Base-by-base conservation (phyloP, 2,797 vertebrate genomes). In the Poecilia gillii region DNA sequence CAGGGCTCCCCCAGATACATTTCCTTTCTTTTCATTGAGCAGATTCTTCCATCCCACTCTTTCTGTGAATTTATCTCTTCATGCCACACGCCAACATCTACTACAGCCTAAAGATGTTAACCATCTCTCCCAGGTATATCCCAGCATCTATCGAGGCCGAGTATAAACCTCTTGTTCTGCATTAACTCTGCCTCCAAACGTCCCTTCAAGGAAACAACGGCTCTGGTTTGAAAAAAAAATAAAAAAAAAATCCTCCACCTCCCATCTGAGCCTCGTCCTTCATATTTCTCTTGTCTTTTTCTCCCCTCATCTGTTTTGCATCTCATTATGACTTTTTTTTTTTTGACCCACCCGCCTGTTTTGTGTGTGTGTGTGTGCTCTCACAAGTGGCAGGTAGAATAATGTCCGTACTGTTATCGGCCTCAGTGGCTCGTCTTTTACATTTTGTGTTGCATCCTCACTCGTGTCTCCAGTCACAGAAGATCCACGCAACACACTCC, bases 391-490 rank as follows among this genome's bases (percentile, higher is more conserved):
- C 74, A 73, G 75, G 70, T 74, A 85, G 84, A 73, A 78, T 68
- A 36, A 72, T 77, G 72, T 79, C 68, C 62, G 28, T 79, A 84
- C 75, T 77, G 81, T 81, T 88, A 84, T 49, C 74, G 81, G 59
- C 70, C 87, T 84, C 89, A 84, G 80, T 75, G 2, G 76, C 68
- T 80, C 36, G 13, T 81, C 82, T 75, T 76, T 75, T 72, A 72
- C 83, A 84, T 81, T 76, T 83, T 88, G 77, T 93, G 86, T 86
- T 90, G 87, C 92, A 93, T 84, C 31, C 23, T 84, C 91, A 91
- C 89, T 85, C 80, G 73, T 87, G 43, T 31, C 47, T 74, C 43
- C 39, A 1, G 64, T 83, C 85, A 81, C 85, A 70, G 57, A 81
- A 36, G 76, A 85, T 77, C 78, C 62, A 57, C 13, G 33, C 70